Evolutionary conservation across 2,113 vertebrate species (phyloP).

Genomic region (Myrmecobius fasciatus): DNA sequence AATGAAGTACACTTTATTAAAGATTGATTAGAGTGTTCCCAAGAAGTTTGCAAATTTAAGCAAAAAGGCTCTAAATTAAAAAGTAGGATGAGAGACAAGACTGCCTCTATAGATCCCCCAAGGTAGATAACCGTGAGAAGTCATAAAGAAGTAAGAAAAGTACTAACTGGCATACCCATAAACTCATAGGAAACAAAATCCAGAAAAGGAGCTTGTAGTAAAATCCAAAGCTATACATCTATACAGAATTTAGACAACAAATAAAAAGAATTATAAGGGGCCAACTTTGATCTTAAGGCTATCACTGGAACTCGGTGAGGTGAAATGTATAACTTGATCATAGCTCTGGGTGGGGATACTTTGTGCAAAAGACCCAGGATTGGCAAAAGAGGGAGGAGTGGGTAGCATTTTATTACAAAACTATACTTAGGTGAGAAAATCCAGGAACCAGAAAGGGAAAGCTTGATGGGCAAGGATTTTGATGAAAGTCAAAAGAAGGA

Average conservation of each 20-base stretch:
- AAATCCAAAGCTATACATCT: neutral
- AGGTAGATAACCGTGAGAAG: neutral
- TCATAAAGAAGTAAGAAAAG: neutral
- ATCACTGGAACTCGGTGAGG: neutral
- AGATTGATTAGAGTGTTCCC: neutral
- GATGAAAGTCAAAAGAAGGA: neutral
- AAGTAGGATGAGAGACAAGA: conserved; percentile 8
- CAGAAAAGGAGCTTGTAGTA: neutral
- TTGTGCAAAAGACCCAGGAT: no score
- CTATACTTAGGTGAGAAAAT: neutral
- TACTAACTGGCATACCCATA: neutral
- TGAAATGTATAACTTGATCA: neutral
- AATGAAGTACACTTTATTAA: neutral
- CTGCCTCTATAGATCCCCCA: neutral
- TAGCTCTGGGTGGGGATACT: no score
- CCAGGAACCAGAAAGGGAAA: neutral
- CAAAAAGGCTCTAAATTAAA: neutral
- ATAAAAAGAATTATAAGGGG: neutral
- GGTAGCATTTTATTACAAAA: neutral
- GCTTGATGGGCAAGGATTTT: neutral
- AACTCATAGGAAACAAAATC: neutral
- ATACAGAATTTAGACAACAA: neutral
- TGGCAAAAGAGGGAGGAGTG: neutral
- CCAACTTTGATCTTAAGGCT: neutral
- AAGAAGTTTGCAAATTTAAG: neutral